Percentiles rank a stretch among this genome's conserved stretches.
Evolutionary conservation across 64 coral and sea anemone species (phyloP).

Genomic region (Anthopleura sola): DNA sequence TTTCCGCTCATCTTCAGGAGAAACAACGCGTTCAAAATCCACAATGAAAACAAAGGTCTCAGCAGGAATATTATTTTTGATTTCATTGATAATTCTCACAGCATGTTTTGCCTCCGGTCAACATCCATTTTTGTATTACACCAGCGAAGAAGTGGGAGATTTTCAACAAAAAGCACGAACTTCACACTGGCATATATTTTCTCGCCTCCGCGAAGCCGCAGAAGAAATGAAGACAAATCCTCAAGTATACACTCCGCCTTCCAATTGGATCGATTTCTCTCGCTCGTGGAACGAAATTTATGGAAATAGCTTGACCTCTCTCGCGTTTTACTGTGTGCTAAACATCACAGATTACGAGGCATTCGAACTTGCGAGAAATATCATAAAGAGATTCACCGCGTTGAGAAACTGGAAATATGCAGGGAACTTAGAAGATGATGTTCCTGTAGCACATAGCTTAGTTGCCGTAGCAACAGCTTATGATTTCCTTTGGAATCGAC

Average conservation of each 20-base stretch:
- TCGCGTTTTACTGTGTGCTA: conserved; percentile 77
- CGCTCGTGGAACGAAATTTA: conserved; percentile 83
- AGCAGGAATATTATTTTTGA: background rate
- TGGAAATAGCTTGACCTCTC: conserved; percentile 62
- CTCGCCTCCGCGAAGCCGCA: conserved; percentile 35
- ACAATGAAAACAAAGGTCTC: background rate
- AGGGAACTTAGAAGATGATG: conserved; percentile 56
- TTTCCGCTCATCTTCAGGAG: too few species aligned
- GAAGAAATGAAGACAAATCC: conserved; percentile 42
- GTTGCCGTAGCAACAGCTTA: conserved; percentile 75
- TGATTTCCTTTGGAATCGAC: conserved; percentile 60
- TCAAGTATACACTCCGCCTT: conserved; percentile 28
- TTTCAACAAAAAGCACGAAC: conserved; percentile 40
- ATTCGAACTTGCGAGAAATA: conserved; percentile 35
- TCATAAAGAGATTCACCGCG: conserved; percentile 34
- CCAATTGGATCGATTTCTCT: conserved; percentile 42
- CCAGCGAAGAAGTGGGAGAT: conserved; percentile 7
- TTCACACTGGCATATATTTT: conserved; percentile 59
- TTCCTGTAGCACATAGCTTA: conserved; percentile 81
- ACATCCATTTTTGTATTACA: conserved; percentile 53
- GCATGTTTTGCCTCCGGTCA: background rate
- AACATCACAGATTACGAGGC: conserved; percentile 47
- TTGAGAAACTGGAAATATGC: conserved; percentile 60
- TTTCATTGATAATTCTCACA: background rate
- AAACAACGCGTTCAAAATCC: background rate